Evolutionary conservation across 1,140 invertebrate genomes (phyloP).

Genomic region (Lasaia peninsularis): DNA sequence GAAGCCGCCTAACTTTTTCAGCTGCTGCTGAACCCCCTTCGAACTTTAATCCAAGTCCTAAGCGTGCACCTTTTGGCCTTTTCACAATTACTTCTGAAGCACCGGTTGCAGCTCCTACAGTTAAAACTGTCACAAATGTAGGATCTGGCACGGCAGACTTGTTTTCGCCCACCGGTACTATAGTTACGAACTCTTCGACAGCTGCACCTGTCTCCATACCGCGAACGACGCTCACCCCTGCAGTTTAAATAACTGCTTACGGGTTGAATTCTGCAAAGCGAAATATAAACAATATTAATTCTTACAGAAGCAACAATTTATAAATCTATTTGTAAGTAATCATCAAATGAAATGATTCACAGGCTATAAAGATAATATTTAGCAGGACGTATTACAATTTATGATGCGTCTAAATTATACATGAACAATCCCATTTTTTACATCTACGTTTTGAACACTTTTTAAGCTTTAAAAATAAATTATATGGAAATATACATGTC

Average conservation of each 20-base stretch:
- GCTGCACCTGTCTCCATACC: slow-evolving; percentile 62
- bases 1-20: slow-evolving; percentile 84
- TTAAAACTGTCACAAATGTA: slow-evolving; percentile 72
- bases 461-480: too few species aligned
- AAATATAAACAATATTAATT: slow-evolving; percentile 31
- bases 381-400: too few species aligned
- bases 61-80: slow-evolving; percentile 90
- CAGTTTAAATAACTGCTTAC: slow-evolving; percentile 43
- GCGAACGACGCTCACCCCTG: slow-evolving; percentile 50
- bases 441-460: too few species aligned
- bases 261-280: slow-evolving; percentile 50
- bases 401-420: too few species aligned
- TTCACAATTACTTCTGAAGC: slow-evolving; percentile 88
- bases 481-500: too few species aligned
- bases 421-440: too few species aligned
- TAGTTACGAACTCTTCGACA: slow-evolving; percentile 74
- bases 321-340: too few species aligned
- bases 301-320: neutral
- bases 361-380: neutral
- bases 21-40: slow-evolving; percentile 89
- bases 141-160: slow-evolving; percentile 49
- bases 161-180: slow-evolving; percentile 72
- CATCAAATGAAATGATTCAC: too few species aligned
- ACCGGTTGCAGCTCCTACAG: slow-evolving; percentile 62
- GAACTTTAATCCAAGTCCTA: slow-evolving; percentile 94